Evolutionary conservation across 1,140 invertebrate species (phyloP).

Genomic region (Drosophila erecta): DNA sequence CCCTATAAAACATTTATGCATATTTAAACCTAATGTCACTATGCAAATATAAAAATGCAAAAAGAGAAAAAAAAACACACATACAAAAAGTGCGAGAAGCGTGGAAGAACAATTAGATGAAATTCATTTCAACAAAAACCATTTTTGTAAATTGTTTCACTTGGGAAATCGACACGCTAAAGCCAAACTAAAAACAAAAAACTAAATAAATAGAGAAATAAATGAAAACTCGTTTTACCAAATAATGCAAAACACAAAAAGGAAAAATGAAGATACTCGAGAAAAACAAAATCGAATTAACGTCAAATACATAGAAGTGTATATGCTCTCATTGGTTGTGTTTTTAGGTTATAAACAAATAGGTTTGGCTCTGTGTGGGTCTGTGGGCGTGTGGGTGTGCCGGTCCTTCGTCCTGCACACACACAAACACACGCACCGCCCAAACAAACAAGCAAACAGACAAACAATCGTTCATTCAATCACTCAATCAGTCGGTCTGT

Average conservation of each 20-base stretch:
- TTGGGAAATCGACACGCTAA: slow-evolving; percentile 83
- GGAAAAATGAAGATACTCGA: slow-evolving; percentile 42
- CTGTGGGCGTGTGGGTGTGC: slow-evolving; percentile 25
- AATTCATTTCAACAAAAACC: slow-evolving; percentile 66
- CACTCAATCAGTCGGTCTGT: slow-evolving; percentile 54
- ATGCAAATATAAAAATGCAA: slow-evolving; percentile 11
- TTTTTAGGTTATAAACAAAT: slow-evolving; percentile 84
- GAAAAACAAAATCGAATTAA: slow-evolving; percentile 62
- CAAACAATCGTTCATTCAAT: slow-evolving; percentile 64
- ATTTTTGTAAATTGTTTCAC: slow-evolving; percentile 83
- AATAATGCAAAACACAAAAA: slow-evolving; percentile 38
- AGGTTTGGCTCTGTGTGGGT: slow-evolving; percentile 56
- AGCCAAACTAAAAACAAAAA: slow-evolving; percentile 42
- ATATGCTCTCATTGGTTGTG: slow-evolving; percentile 85
- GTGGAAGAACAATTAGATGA: slow-evolving; percentile 36
- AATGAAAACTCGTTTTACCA: slow-evolving; percentile 44
- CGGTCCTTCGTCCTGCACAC: slow-evolving; percentile 5
- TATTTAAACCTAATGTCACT: slow-evolving; percentile 58
- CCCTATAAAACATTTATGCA: slow-evolving; percentile 42
- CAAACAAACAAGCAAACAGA: slow-evolving; percentile 24
- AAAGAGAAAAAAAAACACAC: slow-evolving; percentile 21
- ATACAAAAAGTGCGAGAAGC: slow-evolving; percentile 2
- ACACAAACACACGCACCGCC: slow-evolving; percentile 32
- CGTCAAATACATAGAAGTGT: slow-evolving; percentile 80
- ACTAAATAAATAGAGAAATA: slow-evolving; percentile 57